Evolutionary conservation across 2,797 vertebrate genomes (phyloP).

Genomic region (Trachops cirrhosus): DNA sequence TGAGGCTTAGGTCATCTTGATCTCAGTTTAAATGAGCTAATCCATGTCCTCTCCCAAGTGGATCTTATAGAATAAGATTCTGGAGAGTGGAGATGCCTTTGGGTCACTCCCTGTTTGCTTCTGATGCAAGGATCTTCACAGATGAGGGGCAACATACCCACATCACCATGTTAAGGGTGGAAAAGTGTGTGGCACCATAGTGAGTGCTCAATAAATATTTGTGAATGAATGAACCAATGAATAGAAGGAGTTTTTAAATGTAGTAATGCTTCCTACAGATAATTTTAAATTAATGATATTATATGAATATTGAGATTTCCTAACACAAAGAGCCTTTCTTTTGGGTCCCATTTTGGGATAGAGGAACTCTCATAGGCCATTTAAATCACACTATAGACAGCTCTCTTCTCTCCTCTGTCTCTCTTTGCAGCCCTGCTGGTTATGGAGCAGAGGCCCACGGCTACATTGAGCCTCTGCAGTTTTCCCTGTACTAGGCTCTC

Average conservation of each 20-base stretch:
- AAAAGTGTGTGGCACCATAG: neutral
- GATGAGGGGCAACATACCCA: no score
- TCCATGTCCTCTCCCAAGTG: neutral
- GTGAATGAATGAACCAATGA: neutral
- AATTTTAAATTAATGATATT: neutral
- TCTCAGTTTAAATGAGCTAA: neutral
- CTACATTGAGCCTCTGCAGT: neutral
- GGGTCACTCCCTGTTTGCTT: neutral
- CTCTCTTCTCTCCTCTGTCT: neutral
- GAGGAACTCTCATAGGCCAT: neutral
- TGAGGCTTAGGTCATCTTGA: neutral
- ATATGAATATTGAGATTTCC: neutral
- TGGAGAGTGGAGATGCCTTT: neutral
- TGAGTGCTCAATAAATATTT: neutral
- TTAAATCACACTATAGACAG: neutral
- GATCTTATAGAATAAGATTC: neutral
- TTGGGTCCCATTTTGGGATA: neutral
- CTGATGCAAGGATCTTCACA: neutral
- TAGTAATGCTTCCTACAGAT: neutral
- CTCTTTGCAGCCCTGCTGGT: neutral
- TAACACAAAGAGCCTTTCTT: neutral
- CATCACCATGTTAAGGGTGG: neutral
- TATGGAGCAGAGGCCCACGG: neutral
- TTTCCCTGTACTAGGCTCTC: rapidly evolving
- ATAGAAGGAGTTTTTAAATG: neutral